Evolutionary conservation across 2,113 vertebrate species (phyloP).

Genomic region (Rutilus rutilus): DNA sequence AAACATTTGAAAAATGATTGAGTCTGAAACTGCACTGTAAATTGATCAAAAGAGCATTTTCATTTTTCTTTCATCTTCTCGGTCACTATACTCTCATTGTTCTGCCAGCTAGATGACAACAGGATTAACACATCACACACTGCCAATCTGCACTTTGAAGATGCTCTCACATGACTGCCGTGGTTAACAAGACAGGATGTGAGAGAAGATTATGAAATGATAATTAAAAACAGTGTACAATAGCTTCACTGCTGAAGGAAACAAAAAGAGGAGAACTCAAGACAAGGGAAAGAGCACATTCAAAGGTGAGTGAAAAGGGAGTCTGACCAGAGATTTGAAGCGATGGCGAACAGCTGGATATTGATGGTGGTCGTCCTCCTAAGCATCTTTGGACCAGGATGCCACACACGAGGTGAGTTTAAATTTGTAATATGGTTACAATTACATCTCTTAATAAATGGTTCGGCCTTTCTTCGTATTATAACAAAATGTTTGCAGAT

Average conservation of each 20-base stretch:
- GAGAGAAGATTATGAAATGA: not conserved
- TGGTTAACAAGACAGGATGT: conserved; percentile 35
- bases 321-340: not conserved
- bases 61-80: no score
- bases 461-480: not conserved
- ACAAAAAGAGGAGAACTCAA: conserved; percentile 5
- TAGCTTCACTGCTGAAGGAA: not conserved
- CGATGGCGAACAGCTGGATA: conserved; percentile 39
- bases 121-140: no score
- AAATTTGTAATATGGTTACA: not conserved
- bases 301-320: conserved; percentile 30
- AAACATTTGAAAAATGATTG: no score
- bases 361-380: conserved; percentile 17
- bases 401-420: conserved; percentile 61
- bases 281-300: conserved; percentile 21
- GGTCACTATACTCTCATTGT: not conserved
- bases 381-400: conserved; percentile 42
- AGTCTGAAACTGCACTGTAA: not conserved
- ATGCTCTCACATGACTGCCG: not conserved
- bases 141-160: not conserved
- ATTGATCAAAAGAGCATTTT: not conserved
- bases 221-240: not conserved
- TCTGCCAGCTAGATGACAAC: not conserved
- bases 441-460: not conserved
- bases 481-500: not conserved